Evolutionary conservation across 2,113 vertebrate species (phyloP).

Genomic region (Cavia aperea): DNA sequence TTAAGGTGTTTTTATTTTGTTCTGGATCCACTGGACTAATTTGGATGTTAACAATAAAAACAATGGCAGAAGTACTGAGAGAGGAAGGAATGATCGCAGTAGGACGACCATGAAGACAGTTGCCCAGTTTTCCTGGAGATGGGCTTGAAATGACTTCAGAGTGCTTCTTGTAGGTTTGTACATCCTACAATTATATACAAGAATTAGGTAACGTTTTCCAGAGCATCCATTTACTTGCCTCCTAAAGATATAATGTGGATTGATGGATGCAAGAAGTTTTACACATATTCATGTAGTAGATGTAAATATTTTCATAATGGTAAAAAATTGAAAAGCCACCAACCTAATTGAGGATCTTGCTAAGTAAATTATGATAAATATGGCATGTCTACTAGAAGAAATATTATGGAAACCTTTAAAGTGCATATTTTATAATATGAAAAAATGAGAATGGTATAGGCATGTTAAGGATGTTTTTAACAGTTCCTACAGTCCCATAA

Average conservation of each 20-base stretch:
- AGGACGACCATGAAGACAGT: not conserved
- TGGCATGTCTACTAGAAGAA: not conserved
- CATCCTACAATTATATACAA: not conserved
- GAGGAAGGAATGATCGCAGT: not conserved
- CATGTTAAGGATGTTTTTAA: not conserved
- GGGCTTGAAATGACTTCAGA: not conserved
- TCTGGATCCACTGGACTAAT: not conserved
- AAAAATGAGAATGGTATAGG: not conserved
- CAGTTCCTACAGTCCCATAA: not conserved
- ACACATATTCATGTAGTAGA: not conserved
- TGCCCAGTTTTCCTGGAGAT: not conserved
- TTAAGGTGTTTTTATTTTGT: not conserved
- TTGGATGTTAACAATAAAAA: not conserved
- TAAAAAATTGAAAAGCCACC: not conserved
- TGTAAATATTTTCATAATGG: not conserved
- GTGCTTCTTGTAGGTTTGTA: not conserved
- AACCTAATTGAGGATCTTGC: not conserved
- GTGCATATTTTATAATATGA: not conserved
- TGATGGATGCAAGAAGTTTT: not conserved
- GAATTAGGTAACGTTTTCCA: not conserved
- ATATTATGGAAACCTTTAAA: not conserved
- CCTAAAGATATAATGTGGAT: not conserved
- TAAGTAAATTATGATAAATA: not conserved
- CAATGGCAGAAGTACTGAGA: not conserved
- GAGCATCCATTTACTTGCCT: not conserved